Base-by-base conservation (phyloP, 92 coral and sea anemone species). In the Zoanthus sansibaricus region DNA sequence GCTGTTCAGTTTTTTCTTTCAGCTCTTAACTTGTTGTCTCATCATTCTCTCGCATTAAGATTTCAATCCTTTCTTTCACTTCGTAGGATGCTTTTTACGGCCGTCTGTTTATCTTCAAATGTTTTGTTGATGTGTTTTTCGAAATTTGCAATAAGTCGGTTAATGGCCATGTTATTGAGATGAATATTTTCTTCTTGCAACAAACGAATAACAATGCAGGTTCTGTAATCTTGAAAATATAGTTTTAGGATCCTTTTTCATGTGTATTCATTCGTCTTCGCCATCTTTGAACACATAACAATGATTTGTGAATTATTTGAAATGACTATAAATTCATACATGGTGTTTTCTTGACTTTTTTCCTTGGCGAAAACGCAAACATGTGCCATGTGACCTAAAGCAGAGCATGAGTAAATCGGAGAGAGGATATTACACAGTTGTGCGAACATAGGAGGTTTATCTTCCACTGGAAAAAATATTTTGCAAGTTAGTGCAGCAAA, bases 191-290 rank as follows among this genome's bases (percentile, higher is more conserved):
- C n/a, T n/a, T n/a, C 73, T 69, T 9, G 68, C 21, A 16, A 61
- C 68, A 61, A 61, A 61, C 68, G 25, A 61, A 61, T 56, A 3
- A 56, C 17, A 8, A 4, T 61, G 68, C 21, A 2, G 73, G 45
- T 69, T 69, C 45, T 9, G 44, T 69, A 69, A 8, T 69, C 9
- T 69, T 69, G 73, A 32, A 69, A 32, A 32, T 69, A 13, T 1
- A 69, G 73, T 0, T 69, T 69, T 14, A 69, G 30, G 5, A 69
- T 69, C 14, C 73, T 11, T 25, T 46, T 69, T 25, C 73, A 46
- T 46, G 73, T 69, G 73, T 69, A 69, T 25, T 69, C 68, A 61
- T 15, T 61, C 17, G 3, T 61, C 68, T 61, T 61, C 68, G 68
- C 21, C 68, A 61, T 16, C 68, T 8, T 61, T 20, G 68, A 30